A percentile compares a stretch with the other conserved stretches of the same genome.
Evolutionary conservation across 2,113 vertebrate genomes (phyloP).

Genomic region (Pholis gunnellus): DNA sequence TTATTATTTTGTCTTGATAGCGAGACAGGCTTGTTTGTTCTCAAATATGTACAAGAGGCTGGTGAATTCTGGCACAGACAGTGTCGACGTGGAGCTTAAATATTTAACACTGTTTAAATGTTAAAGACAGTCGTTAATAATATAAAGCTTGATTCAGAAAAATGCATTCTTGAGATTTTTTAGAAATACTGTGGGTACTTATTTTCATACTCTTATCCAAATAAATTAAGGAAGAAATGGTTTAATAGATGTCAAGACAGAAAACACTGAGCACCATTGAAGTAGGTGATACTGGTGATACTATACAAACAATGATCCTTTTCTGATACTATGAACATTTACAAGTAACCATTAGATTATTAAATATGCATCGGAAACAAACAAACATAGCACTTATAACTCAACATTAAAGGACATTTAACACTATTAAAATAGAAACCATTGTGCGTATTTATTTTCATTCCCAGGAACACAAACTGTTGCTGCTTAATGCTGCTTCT

Average conservation of each 20-base stretch:
- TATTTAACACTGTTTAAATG: not conserved
- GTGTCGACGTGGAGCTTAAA: not conserved
- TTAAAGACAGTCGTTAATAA: not conserved
- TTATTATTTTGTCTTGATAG: too few relatives aligned
- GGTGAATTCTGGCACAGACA: not conserved
- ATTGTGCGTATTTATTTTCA: not conserved
- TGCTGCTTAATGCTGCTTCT: not conserved
- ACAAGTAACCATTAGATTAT: not conserved
- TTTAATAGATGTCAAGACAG: not conserved
- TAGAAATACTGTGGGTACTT: not conserved
- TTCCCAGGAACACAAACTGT: constrained; percentile 1
- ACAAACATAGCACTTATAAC: not conserved
- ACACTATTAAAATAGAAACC: not conserved
- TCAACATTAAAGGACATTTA: not conserved
- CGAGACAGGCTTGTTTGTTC: not conserved
- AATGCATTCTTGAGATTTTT: not conserved
- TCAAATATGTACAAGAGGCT: not conserved
- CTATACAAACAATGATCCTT: not conserved
- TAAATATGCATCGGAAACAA: not conserved
- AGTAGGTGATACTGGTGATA: not conserved
- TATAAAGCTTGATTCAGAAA: not conserved
- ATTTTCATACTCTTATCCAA: not conserved
- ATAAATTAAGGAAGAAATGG: not conserved
- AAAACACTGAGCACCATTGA: not conserved
- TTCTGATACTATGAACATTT: not conserved